Base-by-base conservation (phyloP, 2,888 invertebrate species). In the Perithous albicinctus region DNA sequence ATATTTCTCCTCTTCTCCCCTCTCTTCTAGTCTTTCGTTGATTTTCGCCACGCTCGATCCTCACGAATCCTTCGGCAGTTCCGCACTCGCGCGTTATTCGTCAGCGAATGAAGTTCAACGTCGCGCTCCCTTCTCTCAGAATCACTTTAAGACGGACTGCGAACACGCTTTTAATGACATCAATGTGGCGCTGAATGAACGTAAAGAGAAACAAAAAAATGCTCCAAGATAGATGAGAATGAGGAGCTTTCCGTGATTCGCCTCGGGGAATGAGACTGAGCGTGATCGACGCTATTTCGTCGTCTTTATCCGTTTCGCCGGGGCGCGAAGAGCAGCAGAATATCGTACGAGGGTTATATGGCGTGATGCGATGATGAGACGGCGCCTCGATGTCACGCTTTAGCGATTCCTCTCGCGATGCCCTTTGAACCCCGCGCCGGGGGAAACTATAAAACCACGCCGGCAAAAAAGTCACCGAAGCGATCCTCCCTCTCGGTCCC, bases 301-400 rank as follows among this genome's bases (percentile, higher is more conserved):
- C 86, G 84, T 85, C 85, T 90, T 90, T 90, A 90, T 90, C 85
- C 86, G 85, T 80, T 74, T 54, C 10, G 35, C 5, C 23, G 15
- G 35, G 23, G 23, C n/a, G 12, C 69, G 26, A 48, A 26, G 20
- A 18, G 56, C n/a, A 67, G 41, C 29, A 54, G 67, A 67, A 59
- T n/a, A n/a, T 35, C 59, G 76, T 64, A 54, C 46, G 67, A 66
- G 56, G 15, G 56, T 86, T 82, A 85, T 88, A 87, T 88, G 87
- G 85, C 88, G 88, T 87, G 87, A 86, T 86, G 85, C 77, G 70
- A 76, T 59, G 70, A 76, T 66, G 76, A 66, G 75, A 74, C 78
- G 83, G 84, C 83, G 86, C 77, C 84, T 80, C 72, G 63, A 46
- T 79, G 76, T 82, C 82, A 74, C 84, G 73, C 67, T 79, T 70